These are phyloP conservation scores for Caerostris darwini DNA, from an alignment of 1,140 invertebrate species.

Conservation along the genomic window DNA sequence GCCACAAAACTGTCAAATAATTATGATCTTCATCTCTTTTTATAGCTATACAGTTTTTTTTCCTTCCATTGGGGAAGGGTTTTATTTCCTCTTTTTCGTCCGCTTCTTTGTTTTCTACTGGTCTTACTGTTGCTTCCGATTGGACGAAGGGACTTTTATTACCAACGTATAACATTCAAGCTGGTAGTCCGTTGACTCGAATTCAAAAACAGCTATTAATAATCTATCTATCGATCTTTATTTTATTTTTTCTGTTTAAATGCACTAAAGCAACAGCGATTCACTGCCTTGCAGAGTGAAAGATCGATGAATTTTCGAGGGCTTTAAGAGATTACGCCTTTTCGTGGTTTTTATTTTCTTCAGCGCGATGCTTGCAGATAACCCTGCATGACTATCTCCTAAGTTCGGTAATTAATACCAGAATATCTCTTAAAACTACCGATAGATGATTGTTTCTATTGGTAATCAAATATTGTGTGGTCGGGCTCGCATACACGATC, in stretches of 20 bases:
- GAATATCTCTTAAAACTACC: conserved; percentile 55
- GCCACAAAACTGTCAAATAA: conserved; percentile 75
- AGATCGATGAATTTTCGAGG: conserved; percentile 17
- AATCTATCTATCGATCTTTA: conserved; percentile 24
- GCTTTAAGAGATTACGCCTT: conserved; percentile 28
- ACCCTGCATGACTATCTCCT: neutral
- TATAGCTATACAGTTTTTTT: conserved; percentile 62
- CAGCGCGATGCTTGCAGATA: neutral
- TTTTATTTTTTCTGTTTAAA: conserved; percentile 4
- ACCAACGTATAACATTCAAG: conserved; percentile 22
- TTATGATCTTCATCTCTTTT: conserved; percentile 75
- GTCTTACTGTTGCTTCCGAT: conserved; percentile 40
- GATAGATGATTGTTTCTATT: conserved; percentile 71
- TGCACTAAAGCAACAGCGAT: neutral
- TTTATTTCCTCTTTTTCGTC: conserved; percentile 35
- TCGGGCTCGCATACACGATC: conserved; percentile 23
- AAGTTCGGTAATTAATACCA: conserved; percentile 69
- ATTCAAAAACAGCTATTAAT: conserved; percentile 56
- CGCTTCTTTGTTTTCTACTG: conserved; percentile 39
- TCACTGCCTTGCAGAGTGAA: neutral
- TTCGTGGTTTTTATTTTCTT: conserved; percentile 3
- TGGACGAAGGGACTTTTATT: conserved; percentile 40
- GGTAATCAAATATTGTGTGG: conserved; percentile 61
- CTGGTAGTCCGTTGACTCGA: conserved; percentile 26
- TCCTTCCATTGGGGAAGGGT: conserved; percentile 1